Base-by-base conservation (phyloP, 2,113 vertebrate species). In the Nymphicus hollandicus region DNA sequence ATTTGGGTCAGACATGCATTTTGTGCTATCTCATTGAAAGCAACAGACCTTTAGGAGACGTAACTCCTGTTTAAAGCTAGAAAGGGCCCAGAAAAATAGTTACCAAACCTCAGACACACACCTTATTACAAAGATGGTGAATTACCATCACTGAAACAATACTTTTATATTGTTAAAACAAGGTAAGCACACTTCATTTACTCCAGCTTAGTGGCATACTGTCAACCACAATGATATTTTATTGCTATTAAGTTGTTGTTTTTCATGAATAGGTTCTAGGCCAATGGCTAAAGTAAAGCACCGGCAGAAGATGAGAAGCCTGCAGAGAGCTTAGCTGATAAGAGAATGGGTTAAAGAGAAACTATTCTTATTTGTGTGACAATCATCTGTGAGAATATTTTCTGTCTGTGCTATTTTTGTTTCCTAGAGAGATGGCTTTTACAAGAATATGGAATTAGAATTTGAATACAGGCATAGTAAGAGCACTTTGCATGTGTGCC, bases 341-440 rank as follows among this genome's bases (percentile, higher is more conserved):
- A 94, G 58, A 96, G 95, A 96, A 96, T 39, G 91, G 83, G 96
- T 97, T 96, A 97, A 96, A 93, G 58, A 94, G 91, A 94, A 95
- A 70, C 70, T 72, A 69, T 85, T 92, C 88, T 93, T 96, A 91
- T 92, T 97, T 94, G 78, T 95, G 83, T 93, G 95, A 92, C 96
- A 96, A 92, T 95, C 95, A 92, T 94, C 93, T 84, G 52, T 66
- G 73, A 96, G 96, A 92, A 55, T 95, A 96, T 96, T 96, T 96
- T 92, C 95, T 1, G 11, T 88, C 95, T 95, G 92, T 73, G 93
- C 96, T 97, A 96, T 95, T 97, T 96, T 94, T 96, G 96, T 92
- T 91, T 97, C 73, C 74, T 70, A 92, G 88, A 66, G 86, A 94
- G 91, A 94, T 96, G 18, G 41, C 90, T 96, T 81, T 41, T 95